Evolutionary conservation across 92 coral and sea anemone species (phyloP).

Genomic region (Plumapathes pennacea): DNA sequence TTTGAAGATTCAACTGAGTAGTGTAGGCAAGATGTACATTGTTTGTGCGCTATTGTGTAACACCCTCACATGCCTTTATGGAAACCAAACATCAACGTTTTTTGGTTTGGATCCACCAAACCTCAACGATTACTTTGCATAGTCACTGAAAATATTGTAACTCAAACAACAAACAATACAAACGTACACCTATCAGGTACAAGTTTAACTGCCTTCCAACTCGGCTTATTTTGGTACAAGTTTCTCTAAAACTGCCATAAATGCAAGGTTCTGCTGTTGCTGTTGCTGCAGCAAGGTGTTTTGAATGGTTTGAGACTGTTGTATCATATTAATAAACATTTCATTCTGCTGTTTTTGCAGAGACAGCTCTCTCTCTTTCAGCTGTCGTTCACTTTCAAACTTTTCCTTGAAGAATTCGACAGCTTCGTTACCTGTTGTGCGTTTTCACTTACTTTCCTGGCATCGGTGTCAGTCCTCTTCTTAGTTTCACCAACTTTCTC

Average conservation of each 20-base stretch:
- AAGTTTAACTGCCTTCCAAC: no score
- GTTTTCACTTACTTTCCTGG: background rate
- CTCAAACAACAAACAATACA: no score
- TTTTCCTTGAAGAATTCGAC: background rate
- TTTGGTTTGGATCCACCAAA: constrained; percentile 26
- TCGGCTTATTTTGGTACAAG: no score
- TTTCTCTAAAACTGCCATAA: no score
- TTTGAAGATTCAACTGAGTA: constrained; percentile 3
- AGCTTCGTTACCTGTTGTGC: background rate
- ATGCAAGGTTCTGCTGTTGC: no score
- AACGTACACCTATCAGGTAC: no score
- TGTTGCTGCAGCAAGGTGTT: no score
- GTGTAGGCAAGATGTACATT: constrained; percentile 6
- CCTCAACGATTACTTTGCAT: constrained; percentile 19
- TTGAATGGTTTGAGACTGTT: no score
- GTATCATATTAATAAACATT: constrained; percentile 3
- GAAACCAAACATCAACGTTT: constrained; percentile 27
- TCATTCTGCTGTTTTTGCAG: background rate
- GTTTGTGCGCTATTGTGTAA: constrained; percentile 19
- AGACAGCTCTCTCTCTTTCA: background rate
- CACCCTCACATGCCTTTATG: constrained; percentile 24
- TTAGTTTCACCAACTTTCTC: constrained; percentile 11
- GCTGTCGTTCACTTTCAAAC: background rate
- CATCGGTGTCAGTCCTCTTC: background rate
- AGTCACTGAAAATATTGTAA: no score